A percentile compares a stretch with the other conserved stretches of the same genome.
phyloP scores from a whole-genome alignment of 2,888 invertebrate species.

The Machimus atricapillus region DNA sequence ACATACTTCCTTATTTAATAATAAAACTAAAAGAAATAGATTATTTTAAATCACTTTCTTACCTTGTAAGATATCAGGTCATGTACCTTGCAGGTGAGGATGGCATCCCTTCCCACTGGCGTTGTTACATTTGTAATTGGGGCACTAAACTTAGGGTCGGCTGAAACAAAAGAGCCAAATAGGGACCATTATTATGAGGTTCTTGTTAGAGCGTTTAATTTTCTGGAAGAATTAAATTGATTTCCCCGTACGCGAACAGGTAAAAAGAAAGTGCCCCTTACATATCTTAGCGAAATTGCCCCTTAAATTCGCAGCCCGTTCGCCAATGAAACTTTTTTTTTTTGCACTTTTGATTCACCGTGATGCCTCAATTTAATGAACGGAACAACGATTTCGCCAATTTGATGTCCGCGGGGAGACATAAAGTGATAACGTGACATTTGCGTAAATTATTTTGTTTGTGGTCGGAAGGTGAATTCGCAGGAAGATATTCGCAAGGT shows the following conservation, averaged over 20 bases:
- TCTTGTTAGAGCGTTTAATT: slow-evolving; percentile 45
- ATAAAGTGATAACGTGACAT: slow-evolving; percentile 49
- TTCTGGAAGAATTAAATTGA: slow-evolving; percentile 47
- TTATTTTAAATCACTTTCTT: slow-evolving; percentile 52
- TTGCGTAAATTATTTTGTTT: slow-evolving; percentile 42
- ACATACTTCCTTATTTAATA: not conserved
- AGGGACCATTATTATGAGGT: not conserved
- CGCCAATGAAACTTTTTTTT: not conserved
- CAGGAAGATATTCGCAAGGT: not conserved
- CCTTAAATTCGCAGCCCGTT: not conserved
- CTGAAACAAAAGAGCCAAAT: slow-evolving; percentile 63
- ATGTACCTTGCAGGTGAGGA: slow-evolving; percentile 81
- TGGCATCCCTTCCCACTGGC: slow-evolving; percentile 83
- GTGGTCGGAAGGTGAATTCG: not conserved
- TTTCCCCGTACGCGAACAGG: not conserved
- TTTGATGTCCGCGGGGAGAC: slow-evolving; percentile 44
- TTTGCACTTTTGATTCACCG: not conserved
- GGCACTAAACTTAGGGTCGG: slow-evolving; percentile 81
- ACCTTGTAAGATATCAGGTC: slow-evolving; percentile 86
- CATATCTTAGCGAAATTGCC: not conserved
- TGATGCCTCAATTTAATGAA: slow-evolving; percentile 13
- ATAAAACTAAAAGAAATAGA: not conserved
- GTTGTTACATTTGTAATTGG: slow-evolving; percentile 84
- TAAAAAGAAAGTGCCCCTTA: not conserved
- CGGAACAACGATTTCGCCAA: slow-evolving; percentile 17